Conservation (phyloP, 2,113 vertebrate genomes). For the Poeciliopsis occidentalis region DNA sequence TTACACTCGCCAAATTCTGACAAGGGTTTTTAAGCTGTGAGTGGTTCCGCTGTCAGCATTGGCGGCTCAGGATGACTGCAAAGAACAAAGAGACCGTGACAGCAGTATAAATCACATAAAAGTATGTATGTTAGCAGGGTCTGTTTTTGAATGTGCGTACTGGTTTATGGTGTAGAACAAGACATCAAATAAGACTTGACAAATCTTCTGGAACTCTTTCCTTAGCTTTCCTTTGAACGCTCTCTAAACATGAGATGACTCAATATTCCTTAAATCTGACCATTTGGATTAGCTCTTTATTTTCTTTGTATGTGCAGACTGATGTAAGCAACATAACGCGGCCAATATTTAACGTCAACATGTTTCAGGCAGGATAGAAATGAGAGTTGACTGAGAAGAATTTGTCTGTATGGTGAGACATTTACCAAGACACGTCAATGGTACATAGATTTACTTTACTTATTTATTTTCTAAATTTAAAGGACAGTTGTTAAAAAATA, state of each 20-base stretch:
- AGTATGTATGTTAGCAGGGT: neutral
- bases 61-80: slow-evolving; percentile 28
- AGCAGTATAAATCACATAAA: slow-evolving; percentile 34
- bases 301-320: neutral
- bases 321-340: too few relatives aligned
- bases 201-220: too few relatives aligned
- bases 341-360: too few relatives aligned
- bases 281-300: neutral
- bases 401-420: too few relatives aligned
- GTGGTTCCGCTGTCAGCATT: slow-evolving; percentile 23
- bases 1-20: slow-evolving; percentile 29
- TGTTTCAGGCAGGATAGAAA: too few relatives aligned
- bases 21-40: slow-evolving; percentile 5
- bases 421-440: too few relatives aligned
- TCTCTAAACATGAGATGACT: slow-evolving; percentile 4
- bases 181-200: neutral
- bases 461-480: too few relatives aligned
- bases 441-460: too few relatives aligned
- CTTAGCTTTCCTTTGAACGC: neutral
- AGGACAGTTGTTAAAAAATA: too few relatives aligned
- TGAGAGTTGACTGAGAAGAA: too few relatives aligned
- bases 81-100: slow-evolving; percentile 49
- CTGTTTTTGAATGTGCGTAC: slow-evolving; percentile 2
- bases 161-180: slow-evolving; percentile 5
- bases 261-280: neutral